Evolutionary conservation across 2,113 vertebrate genomes (phyloP), one percentile per base, ranked within the genome.

Genomic region (Phalacrocorax pelagicus): DNA sequence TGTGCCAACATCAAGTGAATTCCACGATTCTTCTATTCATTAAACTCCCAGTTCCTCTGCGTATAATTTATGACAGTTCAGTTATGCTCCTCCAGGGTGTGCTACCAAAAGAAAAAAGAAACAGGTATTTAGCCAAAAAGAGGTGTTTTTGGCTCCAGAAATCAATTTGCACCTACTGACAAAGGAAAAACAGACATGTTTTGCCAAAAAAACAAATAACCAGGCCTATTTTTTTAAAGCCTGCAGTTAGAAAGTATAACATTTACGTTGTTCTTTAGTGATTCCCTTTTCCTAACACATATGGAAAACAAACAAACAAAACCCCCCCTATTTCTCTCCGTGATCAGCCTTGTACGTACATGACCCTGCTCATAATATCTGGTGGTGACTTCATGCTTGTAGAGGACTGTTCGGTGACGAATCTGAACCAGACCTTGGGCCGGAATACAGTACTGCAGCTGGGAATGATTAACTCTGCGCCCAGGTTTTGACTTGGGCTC

Each of bases 1-100:
- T 97, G 97, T 98, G 98, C 97, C 97, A 98, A 97, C 97, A 98
- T 98, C 97, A 98, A 98, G 97, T 98, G 98, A 97, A 98, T 98
- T 98, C 98, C 97, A 95, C 4, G 96, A 97, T 95, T 97, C 97
- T 97, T 98, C 97, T 98, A 82, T 97, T 98, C 98, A 97, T 97
- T 98, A 98, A 97, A 97, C 81, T 84, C 81, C 63, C 65, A 58
- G 97, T 98, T 98, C 97, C 97, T 97, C 95, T 52, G 54, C 94
- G 84, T 96, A 95, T 98, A 98, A 98, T 97, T 98, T 97, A 98
- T 97, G 96, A 97, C 93, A 75, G 91, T 97, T 96, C 95, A 94
- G 97, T 98, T 98, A 98, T 94, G 94, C 93, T 98, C 91, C 98
- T 98, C 98, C 90, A 98, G 98, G 97, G 98, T 97, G 91, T 96